Evolutionary conservation across 1,140 invertebrate species (phyloP).

Genomic region (Dinoponera quadriceps): DNA sequence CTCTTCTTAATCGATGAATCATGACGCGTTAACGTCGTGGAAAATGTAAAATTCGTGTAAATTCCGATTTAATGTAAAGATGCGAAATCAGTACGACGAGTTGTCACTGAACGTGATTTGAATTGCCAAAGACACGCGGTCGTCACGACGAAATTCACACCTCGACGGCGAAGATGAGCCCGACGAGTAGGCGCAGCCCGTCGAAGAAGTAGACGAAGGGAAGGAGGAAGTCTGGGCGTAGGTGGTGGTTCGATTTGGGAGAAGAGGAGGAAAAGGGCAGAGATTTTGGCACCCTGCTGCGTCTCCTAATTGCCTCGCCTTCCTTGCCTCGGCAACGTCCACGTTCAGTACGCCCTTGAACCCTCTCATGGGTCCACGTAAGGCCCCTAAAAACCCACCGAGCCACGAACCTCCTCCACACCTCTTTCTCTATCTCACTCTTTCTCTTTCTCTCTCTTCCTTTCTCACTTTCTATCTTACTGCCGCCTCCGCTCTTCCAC

Average conservation of each 20-base stretch:
- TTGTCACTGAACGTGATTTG: neutral
- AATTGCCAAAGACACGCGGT: neutral
- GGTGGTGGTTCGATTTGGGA: conserved; percentile 69
- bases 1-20: too few species aligned
- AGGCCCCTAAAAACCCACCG: conserved; percentile 76
- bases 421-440: conserved; percentile 55
- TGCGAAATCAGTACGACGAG: neutral
- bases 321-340: conserved; percentile 75
- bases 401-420: conserved; percentile 58
- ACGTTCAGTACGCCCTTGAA: conserved; percentile 81
- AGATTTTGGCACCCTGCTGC: conserved; percentile 84
- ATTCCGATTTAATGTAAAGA: too few species aligned
- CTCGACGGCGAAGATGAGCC: neutral
- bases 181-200: neutral
- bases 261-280: conserved; percentile 73
- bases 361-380: conserved; percentile 72
- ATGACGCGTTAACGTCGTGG: too few species aligned
- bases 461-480: conserved; percentile 24
- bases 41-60: too few species aligned
- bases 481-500: conserved; percentile 13
- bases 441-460: conserved; percentile 52
- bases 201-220: conserved; percentile 19
- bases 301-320: conserved; percentile 84
- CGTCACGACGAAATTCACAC: neutral
- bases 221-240: conserved; percentile 52